Base-by-base conservation (phyloP, 2,113 vertebrate genomes). In the Electrona antarctica region DNA sequence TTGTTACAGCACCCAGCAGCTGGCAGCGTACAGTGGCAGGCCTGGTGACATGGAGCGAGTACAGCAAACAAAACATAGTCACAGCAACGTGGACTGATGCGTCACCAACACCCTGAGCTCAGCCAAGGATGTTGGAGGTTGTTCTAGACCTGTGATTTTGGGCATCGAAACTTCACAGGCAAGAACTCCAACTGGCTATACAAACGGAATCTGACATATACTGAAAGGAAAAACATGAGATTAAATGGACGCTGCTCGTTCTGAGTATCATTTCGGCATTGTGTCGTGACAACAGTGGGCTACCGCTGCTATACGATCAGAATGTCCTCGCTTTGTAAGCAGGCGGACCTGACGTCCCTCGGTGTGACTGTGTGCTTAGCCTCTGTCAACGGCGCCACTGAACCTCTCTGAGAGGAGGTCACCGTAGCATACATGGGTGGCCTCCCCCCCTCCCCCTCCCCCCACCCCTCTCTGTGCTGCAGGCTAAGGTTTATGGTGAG, bases 401-500 rank as follows among this genome's bases (percentile, higher is more conserved):
- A 90, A 89, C 83, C 88, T 86, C 84, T 81, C 69, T 85, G 70
- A 73, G 84, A 65, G 85, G 83, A 85, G 87, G 90, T 89, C 90
- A 90, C 68, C 69, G 65, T 73, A 73, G 80, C 74, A 78, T 84
- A 88, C 69, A 83, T 92, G 91, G 88, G 92, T 93, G 92, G 92
- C 89, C 88, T 86, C 46, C 29, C 13, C 48, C 62, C n/a, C 46
- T 46, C 70, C 82, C 86, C 85, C 79, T 54, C 52, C 67, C 50
- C 50, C 50, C 3, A 9, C 50, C 50, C 50, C 15, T 21, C 63
- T 29, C 29, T 21, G 49, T 28, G 55, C 87, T 77, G 77, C 57
- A 86, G 80, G 80, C 86, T 87, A 86, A 84, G 88, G 90, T 90
- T 90, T 88, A 93, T 86, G 87, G 86, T 89, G 87, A 86, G 79